Evolutionary conservation across 2,113 vertebrate genomes (phyloP), one percentile per base, ranked within the genome.

Genomic region (Macrotus californicus): DNA sequence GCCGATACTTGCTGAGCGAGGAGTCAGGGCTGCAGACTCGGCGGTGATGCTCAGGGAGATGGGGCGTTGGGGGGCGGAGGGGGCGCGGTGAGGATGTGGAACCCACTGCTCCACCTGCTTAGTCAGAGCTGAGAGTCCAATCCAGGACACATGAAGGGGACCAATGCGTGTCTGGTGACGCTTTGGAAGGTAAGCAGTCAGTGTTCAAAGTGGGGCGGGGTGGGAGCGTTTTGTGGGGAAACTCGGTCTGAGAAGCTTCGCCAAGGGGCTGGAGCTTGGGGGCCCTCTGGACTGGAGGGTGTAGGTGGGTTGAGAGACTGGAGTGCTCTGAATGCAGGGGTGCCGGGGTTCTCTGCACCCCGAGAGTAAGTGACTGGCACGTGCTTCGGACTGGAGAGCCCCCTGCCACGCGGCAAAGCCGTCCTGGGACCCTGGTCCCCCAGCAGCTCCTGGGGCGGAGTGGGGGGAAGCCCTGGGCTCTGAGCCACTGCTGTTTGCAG

Each of bases 21-120:
- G 15, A 21, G 66, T 48, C 16, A 3, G 18, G 72, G 26, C 36
- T 21, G 79, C 89, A 14, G 3, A 2, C 79, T 66, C 15, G 0
- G 43, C 21, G 69, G 69, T 18, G 64, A 29, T 26, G 21, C 39
- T 43, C 52, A 26, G 69, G 56, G 67, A 66, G 36, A 31, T 7
- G 0, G 1, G 24, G n/a, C 43, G 13, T n/a, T n/a, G 48, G 48
- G 9, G 5, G 50, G 50, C 14, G 50, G 52, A 18, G 16, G 16
- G 52, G 52, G 6, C 19, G 29, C 6, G 0, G 29, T 5, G 0
- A 5, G 39, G 41, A 4, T 14, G 11, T 8, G 22, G 41, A 31
- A 79, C 67, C 21, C 24, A 22, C 80, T 15, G 54, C 9, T 5
- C 7, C 4, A 2, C 41, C 24, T 13, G 43, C 24, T 1, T 22